Percentiles rank a stretch among this genome's conserved stretches.
These are phyloP conservation scores for Chaetoderma sp. DNA, from an alignment of 2,888 invertebrate genomes.

Conservation along the genomic window DNA sequence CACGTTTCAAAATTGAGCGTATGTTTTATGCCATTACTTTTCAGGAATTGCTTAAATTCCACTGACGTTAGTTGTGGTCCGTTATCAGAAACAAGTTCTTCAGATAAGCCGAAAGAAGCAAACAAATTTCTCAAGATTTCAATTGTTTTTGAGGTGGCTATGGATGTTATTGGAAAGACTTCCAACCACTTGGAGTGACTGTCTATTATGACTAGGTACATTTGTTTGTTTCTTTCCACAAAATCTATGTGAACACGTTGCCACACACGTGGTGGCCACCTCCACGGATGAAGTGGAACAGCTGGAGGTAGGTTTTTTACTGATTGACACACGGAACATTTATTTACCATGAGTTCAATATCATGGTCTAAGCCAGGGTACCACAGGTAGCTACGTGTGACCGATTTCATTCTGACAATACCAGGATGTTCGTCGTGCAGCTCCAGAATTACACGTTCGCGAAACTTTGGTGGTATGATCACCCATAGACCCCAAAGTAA, in stretches of 20 bases:
- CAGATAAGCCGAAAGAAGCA: slow-evolving; percentile 46
- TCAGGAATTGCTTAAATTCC: slow-evolving; percentile 44
- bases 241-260: slow-evolving; percentile 69
- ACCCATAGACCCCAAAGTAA: slow-evolving; percentile 35
- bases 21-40: slow-evolving; percentile 40
- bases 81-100: slow-evolving; percentile 57
- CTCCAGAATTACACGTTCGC: slow-evolving; percentile 24
- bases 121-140: slow-evolving; percentile 39
- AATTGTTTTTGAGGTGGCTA: slow-evolving; percentile 36
- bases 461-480: slow-evolving; percentile 29
- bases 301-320: slow-evolving; percentile 37
- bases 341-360: slow-evolving; percentile 39
- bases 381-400: slow-evolving; percentile 36
- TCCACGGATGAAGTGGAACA: slow-evolving; percentile 49
- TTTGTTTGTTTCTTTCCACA: slow-evolving; percentile 61
- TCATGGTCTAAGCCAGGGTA: slow-evolving; percentile 34
- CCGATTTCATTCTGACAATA: slow-evolving; percentile 38
- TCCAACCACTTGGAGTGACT: slow-evolving; percentile 69
- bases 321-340: slow-evolving; percentile 40
- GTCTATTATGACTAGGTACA: slow-evolving; percentile 63
- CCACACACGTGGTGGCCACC: slow-evolving; percentile 52
- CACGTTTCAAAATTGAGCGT: too few relatives aligned
- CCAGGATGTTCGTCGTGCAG: slow-evolving; percentile 37
- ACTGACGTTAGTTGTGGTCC: slow-evolving; percentile 50
- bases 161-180: slow-evolving; percentile 38